A percentile compares a stretch with the other conserved stretches of the same genome.
These are phyloP conservation scores for Manis javanica DNA, from an alignment of 2,797 vertebrate genomes.

Conservation along the genomic window DNA sequence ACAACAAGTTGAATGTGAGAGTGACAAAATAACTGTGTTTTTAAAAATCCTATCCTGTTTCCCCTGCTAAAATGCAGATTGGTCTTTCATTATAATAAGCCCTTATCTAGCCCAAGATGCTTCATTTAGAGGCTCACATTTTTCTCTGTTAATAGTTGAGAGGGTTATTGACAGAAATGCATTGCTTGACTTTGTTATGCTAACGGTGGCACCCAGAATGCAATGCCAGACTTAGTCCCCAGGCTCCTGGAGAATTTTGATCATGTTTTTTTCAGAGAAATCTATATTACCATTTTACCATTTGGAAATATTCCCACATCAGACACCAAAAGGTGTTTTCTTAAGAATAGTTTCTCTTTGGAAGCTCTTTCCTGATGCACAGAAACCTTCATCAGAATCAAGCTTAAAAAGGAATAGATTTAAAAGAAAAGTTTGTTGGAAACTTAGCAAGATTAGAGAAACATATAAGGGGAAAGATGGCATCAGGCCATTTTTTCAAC, in stretches of 20 bases:
- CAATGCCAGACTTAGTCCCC: not conserved
- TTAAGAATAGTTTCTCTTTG: slow-evolving; percentile 27
- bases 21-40: slow-evolving; percentile 57
- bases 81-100: slow-evolving; percentile 40
- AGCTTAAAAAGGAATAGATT: not conserved
- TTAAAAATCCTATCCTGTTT: slow-evolving; percentile 31
- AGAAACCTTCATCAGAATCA: not conserved
- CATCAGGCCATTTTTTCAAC: not conserved
- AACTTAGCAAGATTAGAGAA: slow-evolving; percentile 21
- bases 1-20: slow-evolving; percentile 67
- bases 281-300: not conserved
- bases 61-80: slow-evolving; percentile 68
- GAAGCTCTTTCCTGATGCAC: slow-evolving; percentile 1
- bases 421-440: not conserved
- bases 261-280: slow-evolving; percentile 43
- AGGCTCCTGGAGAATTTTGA: slow-evolving; percentile 40
- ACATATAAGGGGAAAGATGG: not conserved
- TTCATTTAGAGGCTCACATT: slow-evolving; percentile 58
- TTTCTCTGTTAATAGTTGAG: slow-evolving; percentile 68
- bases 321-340: not conserved
- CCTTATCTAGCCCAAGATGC: slow-evolving; percentile 57
- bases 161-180: slow-evolving; percentile 71
- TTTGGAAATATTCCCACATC: slow-evolving; percentile 25
- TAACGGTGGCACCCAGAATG: slow-evolving; percentile 60
- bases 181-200: slow-evolving; percentile 70